A percentile compares a stretch with the other conserved stretches of the same genome.
These are phyloP conservation scores for Saturnia japonica DNA, from an alignment of 2,888 invertebrate genomes.

Conservation along the genomic window DNA sequence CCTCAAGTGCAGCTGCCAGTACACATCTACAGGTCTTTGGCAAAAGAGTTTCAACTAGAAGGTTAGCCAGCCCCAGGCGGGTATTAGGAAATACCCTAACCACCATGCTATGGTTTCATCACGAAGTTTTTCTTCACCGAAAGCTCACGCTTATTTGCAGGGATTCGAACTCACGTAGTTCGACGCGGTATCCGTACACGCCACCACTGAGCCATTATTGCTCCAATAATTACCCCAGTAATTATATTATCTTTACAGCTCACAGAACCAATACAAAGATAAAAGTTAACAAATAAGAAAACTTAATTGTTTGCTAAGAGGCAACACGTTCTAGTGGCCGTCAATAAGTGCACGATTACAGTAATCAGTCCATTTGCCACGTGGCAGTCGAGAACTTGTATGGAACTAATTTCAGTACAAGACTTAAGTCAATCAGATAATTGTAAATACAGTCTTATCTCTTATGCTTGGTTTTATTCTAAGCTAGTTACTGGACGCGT, in stretches of 20 bases:
- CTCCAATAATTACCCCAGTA: not conserved
- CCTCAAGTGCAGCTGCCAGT: too few relatives aligned
- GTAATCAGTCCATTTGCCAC: slow-evolving; percentile 12
- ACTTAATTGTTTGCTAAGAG: not conserved
- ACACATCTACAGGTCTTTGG: too few relatives aligned
- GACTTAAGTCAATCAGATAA: not conserved
- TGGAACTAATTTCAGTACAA: not conserved
- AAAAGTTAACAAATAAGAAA: not conserved
- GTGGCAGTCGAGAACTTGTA: not conserved
- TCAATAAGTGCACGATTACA: slow-evolving; percentile 15
- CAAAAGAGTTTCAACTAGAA: too few relatives aligned
- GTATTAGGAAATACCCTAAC: too few relatives aligned
- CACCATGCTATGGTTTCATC: too few relatives aligned
- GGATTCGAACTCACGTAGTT: too few relatives aligned
- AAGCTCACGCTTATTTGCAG: too few relatives aligned
- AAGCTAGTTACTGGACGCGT: not conserved
- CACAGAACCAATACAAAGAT: not conserved
- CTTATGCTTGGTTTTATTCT: not conserved
- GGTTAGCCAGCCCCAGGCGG: too few relatives aligned
- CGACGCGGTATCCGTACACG: too few relatives aligned
- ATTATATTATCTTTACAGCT: not conserved
- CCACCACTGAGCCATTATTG: too few relatives aligned
- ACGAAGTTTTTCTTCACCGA: too few relatives aligned
- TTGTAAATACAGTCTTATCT: not conserved
- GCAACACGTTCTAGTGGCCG: not conserved